Evolutionary conservation across 2,888 invertebrate genomes (phyloP), one percentile per base, ranked within the genome.

Genomic region (Lithophane socia): DNA sequence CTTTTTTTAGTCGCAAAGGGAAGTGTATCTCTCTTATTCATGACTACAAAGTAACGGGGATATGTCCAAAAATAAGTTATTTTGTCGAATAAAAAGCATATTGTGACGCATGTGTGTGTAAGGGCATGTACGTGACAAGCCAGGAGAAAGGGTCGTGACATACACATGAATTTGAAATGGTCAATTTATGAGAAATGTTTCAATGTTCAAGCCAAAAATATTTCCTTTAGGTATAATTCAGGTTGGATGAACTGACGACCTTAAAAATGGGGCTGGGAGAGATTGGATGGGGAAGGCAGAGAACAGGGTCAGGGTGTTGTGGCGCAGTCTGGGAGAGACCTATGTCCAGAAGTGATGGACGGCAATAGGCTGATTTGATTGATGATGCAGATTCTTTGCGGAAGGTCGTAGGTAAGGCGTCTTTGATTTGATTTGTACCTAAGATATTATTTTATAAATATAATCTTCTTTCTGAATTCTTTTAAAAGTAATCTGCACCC

Each of bases 81-180:
- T 80, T 72, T 71, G 60, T 64, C 60, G 42, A 81, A 75, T 77
- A 84, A 75, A 66, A 58, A 72, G 44, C 47, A 60, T 75, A 44
- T 61, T 58, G 67, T 82, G 70, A 73, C 84, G 87, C 87, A 79
- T 86, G 84, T 75, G 86, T 79, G 67, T 44, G 58, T 88, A 80
- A 83, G 86, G 88, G 85, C 84, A 83, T 68, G 77, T 89, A 92
- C 92, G 92, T 92, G 92, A 91, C 89, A 79, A 80, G 85, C 68
- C 84, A 86, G 88, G 86, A 89, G 88, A 91, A 90, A 90, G 90
- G 89, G 89, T 90, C 88, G 82, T 84, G 87, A 89, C 87, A 87
- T 83, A 80, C 86, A 79, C 85, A 90, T 91, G 90, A 91, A 92
- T 92, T 90, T 88, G 71, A 88, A 91, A 89, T 87, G 85, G 86